These are phyloP conservation scores for Elachura formosa DNA, from an alignment of 2,113 vertebrate species.

Conservation along the genomic window DNA sequence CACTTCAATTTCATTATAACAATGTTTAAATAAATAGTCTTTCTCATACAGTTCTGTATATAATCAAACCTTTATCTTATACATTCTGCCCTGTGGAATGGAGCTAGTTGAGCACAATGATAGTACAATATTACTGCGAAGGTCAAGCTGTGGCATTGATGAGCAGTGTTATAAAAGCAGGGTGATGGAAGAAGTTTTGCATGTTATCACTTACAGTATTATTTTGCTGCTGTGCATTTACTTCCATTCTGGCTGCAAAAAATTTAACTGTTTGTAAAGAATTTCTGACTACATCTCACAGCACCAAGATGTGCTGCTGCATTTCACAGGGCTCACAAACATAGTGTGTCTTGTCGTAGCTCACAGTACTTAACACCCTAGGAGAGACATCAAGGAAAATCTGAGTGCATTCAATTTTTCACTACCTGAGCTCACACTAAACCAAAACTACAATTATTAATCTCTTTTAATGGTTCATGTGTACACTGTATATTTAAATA, in stretches of 20 bases:
- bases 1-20: not conserved
- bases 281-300: not conserved
- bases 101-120: not conserved
- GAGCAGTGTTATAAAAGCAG: not conserved
- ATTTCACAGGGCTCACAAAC: not conserved
- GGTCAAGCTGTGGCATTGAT: not conserved
- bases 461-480: not conserved
- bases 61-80: not conserved
- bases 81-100: not conserved
- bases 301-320: not conserved
- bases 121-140: not conserved
- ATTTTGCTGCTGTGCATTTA: not conserved
- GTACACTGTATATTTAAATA: not conserved
- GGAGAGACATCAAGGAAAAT: not conserved
- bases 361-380: not conserved
- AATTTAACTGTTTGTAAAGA: not conserved
- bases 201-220: not conserved
- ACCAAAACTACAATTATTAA: not conserved
- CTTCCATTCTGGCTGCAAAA: not conserved
- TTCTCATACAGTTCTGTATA: not conserved
- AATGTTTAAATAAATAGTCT: not conserved
- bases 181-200: not conserved
- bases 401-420: not conserved
- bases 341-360: not conserved
- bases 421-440: not conserved